Percentiles rank a stretch among this genome's conserved stretches.
phyloP scores from a whole-genome alignment of 2,113 vertebrate species.

The Callorhinus ursinus region DNA sequence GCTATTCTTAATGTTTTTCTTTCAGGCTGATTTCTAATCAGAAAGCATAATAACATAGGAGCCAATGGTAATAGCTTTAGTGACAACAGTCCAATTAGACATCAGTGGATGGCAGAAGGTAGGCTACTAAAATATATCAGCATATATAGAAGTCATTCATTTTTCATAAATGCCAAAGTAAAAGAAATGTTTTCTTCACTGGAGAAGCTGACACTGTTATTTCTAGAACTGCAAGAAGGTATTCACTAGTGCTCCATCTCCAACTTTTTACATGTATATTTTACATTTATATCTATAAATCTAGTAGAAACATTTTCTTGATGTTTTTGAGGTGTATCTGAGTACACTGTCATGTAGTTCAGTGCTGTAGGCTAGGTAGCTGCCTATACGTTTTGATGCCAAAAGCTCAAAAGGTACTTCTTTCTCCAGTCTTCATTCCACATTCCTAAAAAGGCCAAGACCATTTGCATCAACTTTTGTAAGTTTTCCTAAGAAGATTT shows the following conservation, averaged over 20 bases:
- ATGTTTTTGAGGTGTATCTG: conserved; percentile 25
- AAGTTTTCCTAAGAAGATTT: background rate
- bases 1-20: background rate
- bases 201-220: conserved; percentile 57
- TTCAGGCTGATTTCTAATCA: conserved; percentile 9
- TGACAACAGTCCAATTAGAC: conserved; percentile 53
- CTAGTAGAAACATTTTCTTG: background rate
- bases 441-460: background rate
- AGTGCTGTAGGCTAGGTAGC: background rate
- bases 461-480: background rate
- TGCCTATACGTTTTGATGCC: background rate
- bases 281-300: background rate
- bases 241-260: conserved; percentile 43
- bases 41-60: background rate
- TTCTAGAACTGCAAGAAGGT: conserved; percentile 62
- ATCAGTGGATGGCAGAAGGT: conserved; percentile 19
- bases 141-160: conserved; percentile 62
- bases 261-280: background rate
- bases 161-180: conserved; percentile 73
- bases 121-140: conserved; percentile 48
- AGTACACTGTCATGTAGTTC: background rate
- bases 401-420: background rate
- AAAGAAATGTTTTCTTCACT: conserved; percentile 49
- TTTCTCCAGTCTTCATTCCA: background rate
- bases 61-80: background rate